Evolutionary conservation across 1,140 invertebrate genomes (phyloP), one percentile per base, ranked within the genome.

Genomic region (Ceratina japonica): DNA sequence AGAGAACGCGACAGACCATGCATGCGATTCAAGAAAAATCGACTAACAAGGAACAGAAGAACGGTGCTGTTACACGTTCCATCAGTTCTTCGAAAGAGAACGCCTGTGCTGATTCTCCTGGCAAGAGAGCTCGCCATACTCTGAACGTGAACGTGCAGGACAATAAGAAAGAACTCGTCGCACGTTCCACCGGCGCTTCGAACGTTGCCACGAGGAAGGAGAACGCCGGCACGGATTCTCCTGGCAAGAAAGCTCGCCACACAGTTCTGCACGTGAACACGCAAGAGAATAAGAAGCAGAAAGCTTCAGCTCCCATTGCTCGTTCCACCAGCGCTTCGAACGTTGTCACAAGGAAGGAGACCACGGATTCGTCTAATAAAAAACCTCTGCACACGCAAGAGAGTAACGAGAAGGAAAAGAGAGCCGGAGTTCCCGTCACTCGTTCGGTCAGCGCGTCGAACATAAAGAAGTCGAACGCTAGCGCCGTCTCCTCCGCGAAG

Each of bases 201-300:
- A 86, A 75, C 10, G 72, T 89, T 5, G 78, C 81, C 0, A 75
- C 88, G 0, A 82, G 89, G 52, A 82, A 75, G 0, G 86, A 86
- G 27, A 85, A 91, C 59, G 84, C 15, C 0, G 15, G 2, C 22
- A 20, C 27, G 27, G 52, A 58, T 8, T 90, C 89, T 12, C 65
- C 83, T 12, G 71, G 27, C 4, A 31, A 31, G 27, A 31, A 31
- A 31, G 4, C 27, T 31, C 27, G 27, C 4, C 27, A 31, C 27
- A 31, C 27, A 2, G 27, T 31, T 31, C 27, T 31, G 27, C 27
- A 31, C 27, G 27, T 31, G 27, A 31, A 31, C 27, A 4, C 4
- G 27, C 27, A 31, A 4, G 27, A 31, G 1, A 31, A 31, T 31
- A 31, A 31, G 27, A 31, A 31, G 27, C 37, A 44, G 37, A 44